Percentiles rank a stretch among this genome's conserved stretches.
These are phyloP conservation scores for Polydrusus tereticollis DNA, from an alignment of 2,888 invertebrate species.

Conservation along the genomic window DNA sequence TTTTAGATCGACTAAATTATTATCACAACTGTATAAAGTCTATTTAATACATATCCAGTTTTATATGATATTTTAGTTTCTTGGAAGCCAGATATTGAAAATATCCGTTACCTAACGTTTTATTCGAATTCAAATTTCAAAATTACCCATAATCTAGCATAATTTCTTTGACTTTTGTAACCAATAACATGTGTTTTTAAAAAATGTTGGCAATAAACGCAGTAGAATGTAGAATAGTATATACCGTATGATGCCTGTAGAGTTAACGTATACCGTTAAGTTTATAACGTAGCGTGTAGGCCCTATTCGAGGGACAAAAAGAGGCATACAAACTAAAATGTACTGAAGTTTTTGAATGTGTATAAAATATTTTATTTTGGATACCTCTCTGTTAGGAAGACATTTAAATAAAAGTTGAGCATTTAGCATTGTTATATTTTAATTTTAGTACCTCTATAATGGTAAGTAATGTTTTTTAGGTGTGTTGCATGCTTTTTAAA, in stretches of 20 bases:
- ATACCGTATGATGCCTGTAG: conserved; percentile 57
- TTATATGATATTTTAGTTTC: too few relatives aligned
- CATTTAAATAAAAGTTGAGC: conserved; percentile 40
- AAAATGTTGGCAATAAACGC: conserved; percentile 56
- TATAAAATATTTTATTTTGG: conserved; percentile 47
- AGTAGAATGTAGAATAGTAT: conserved; percentile 58
- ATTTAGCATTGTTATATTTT: conserved; percentile 12
- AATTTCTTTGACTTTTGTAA: too few relatives aligned
- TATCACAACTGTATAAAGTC: not conserved
- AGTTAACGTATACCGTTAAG: conserved; percentile 50
- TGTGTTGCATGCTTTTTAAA: too few relatives aligned
- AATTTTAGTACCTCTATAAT: not conserved
- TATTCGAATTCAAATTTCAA: too few relatives aligned
- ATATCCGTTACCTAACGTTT: too few relatives aligned
- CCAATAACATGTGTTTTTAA: conserved; percentile 30
- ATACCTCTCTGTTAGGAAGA: conserved; percentile 49
- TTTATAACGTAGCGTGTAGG: conserved; percentile 27
- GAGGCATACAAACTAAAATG: conserved; percentile 53
- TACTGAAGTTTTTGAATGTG: conserved; percentile 25
- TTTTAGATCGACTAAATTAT: not conserved
- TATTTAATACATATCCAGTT: conserved; percentile 9
- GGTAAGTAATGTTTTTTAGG: too few relatives aligned
- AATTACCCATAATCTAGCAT: too few relatives aligned
- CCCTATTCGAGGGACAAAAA: conserved; percentile 3
- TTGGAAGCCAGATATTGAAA: too few relatives aligned